Evolutionary conservation across 2,113 vertebrate genomes (phyloP).

Genomic region (Nansenia antarctica): DNA sequence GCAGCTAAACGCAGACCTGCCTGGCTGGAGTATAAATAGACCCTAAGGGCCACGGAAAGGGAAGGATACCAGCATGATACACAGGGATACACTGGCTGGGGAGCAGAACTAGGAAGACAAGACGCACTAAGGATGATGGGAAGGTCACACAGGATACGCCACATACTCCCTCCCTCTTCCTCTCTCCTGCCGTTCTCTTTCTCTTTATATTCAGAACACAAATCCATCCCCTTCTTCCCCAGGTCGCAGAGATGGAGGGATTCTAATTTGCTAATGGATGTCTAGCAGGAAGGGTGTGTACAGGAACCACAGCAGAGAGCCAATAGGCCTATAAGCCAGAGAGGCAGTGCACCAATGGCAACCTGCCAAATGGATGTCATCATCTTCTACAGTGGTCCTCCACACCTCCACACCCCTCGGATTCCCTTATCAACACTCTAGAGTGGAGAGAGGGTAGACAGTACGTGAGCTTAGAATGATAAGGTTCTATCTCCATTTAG

Average conservation of each 20-base stretch:
- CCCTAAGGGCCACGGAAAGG: neutral
- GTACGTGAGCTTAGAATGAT: too few species aligned
- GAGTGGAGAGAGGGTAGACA: too few species aligned
- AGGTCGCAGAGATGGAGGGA: constrained; percentile 50
- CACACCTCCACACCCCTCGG: neutral
- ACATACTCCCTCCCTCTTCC: neutral
- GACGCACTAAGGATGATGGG: neutral
- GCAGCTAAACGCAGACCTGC: constrained; percentile 24
- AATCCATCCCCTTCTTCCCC: constrained; percentile 38
- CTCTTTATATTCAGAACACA: constrained; percentile 35
- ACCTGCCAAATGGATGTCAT: neutral
- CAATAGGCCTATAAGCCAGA: neutral
- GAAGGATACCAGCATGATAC: constrained; percentile 38
- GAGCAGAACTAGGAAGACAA: constrained; percentile 13
- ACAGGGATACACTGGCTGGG: constrained; percentile 51
- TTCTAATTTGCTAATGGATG: constrained; percentile 73
- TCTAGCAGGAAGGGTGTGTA: constrained; percentile 14
- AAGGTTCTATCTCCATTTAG: too few species aligned
- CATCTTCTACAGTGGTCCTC: neutral
- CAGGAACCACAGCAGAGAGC: neutral
- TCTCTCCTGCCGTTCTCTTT: constrained; percentile 15
- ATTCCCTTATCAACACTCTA: too few species aligned
- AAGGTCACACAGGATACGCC: constrained; percentile 1
- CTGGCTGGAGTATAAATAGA: too few species aligned
- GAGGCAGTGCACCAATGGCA: neutral